A percentile compares a stretch with the other conserved stretches of the same genome.
Evolutionary conservation across 1,140 invertebrate genomes (phyloP).

Genomic region (Caerostris darwini): DNA sequence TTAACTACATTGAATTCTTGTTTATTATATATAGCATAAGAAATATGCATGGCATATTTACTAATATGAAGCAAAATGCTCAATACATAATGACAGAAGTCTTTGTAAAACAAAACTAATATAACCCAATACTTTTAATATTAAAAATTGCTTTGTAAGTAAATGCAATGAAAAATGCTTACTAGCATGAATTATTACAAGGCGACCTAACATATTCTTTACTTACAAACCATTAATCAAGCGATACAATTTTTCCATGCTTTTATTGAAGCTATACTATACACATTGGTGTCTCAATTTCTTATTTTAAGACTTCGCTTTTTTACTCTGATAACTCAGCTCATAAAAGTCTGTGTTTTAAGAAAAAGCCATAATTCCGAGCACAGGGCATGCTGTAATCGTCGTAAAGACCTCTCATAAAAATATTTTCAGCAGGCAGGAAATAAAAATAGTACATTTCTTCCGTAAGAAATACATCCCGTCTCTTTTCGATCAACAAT

Average conservation of each 20-base stretch:
- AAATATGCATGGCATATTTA: no score
- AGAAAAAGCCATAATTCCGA: not conserved
- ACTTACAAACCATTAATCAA: not conserved
- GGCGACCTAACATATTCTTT: not conserved
- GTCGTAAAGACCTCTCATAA: not conserved
- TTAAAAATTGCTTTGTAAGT: not conserved
- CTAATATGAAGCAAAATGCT: no score
- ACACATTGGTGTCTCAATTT: not conserved
- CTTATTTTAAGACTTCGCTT: not conserved
- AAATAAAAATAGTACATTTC: not conserved
- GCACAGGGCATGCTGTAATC: not conserved
- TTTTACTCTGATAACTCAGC: not conserved
- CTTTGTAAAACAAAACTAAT: no score
- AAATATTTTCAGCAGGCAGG: not conserved
- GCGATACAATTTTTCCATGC: not conserved
- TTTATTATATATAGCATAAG: no score
- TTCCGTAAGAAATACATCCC: not conserved
- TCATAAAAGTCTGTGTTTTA: not conserved
- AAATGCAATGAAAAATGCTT: not conserved
- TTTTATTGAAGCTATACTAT: not conserved
- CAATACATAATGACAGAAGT: no score
- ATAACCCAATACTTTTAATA: not conserved
- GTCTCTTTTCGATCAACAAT: not conserved
- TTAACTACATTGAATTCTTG: no score
- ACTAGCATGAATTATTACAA: not conserved